These are phyloP conservation scores for Potamarius usumacintae DNA, from an alignment of 2,113 vertebrate genomes.

Conservation along the genomic window DNA sequence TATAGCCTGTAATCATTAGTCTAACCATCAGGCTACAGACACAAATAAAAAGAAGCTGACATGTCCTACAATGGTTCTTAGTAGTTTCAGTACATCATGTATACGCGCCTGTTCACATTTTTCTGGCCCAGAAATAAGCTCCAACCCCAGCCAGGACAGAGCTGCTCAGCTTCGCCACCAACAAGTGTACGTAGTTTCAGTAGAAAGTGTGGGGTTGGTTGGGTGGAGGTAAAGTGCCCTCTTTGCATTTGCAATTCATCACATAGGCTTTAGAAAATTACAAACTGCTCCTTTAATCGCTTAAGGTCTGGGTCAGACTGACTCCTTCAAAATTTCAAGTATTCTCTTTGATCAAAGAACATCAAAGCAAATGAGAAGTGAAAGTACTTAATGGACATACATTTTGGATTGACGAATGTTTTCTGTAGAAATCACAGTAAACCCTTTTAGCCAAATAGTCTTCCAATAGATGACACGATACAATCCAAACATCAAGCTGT, in stretches of 20 bases:
- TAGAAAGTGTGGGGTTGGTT: background rate
- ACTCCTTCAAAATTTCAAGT: background rate
- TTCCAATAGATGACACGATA: background rate
- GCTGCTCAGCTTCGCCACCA: background rate
- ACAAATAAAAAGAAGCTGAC: background rate
- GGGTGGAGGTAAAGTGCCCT: background rate
- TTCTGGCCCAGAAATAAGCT: background rate
- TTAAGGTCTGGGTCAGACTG: background rate
- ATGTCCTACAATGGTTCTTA: too few species aligned
- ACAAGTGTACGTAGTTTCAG: background rate
- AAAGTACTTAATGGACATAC: background rate
- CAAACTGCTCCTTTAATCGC: background rate
- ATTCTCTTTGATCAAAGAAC: background rate
- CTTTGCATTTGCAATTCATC: background rate
- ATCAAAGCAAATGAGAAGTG: background rate
- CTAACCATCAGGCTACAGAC: background rate
- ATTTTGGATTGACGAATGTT: background rate
- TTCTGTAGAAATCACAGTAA: background rate
- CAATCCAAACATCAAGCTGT: background rate
- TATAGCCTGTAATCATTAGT: background rate
- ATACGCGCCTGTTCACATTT: too few species aligned
- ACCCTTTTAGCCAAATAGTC: background rate
- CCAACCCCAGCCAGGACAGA: background rate
- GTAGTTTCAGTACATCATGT: background rate
- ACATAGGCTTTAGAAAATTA: background rate